These are phyloP conservation scores for Eumacrocentrus americanus DNA, from an alignment of 2,888 invertebrate genomes.

Conservation along the genomic window DNA sequence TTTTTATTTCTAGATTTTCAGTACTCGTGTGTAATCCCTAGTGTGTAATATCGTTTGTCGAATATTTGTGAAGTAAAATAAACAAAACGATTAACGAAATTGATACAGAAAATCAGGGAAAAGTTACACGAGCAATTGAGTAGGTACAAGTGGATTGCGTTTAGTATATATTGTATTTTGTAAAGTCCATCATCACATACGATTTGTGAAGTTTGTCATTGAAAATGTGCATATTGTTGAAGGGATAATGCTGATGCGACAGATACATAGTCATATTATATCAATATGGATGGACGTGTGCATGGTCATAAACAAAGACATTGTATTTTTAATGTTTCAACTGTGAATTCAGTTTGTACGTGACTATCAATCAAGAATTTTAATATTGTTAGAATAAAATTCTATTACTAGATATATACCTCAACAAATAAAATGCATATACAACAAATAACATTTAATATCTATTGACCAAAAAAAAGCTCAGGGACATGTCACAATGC, in stretches of 20 bases:
- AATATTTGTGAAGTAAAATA: neutral
- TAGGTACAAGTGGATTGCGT: neutral
- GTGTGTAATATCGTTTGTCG: neutral
- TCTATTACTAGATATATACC: neutral
- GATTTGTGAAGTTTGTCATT: neutral
- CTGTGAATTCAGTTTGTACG: slow-evolving; percentile 49
- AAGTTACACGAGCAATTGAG: neutral
- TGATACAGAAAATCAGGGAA: neutral
- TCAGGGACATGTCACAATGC: neutral
- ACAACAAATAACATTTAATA: neutral
- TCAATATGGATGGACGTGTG: too few species aligned
- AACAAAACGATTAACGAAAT: neutral
- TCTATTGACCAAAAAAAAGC: too few species aligned
- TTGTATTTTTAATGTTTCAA: slow-evolving; percentile 53
- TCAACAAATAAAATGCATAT: neutral
- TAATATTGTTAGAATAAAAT: too few species aligned
- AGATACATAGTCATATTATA: neutral
- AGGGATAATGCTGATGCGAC: neutral
- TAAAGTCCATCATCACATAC: too few species aligned
- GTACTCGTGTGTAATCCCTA: neutral
- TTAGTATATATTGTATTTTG: neutral
- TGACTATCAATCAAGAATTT: too few species aligned
- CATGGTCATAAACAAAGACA: slow-evolving; percentile 42
- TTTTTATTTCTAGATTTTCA: neutral
- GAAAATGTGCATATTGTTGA: neutral